Base-by-base conservation (phyloP, 2,113 vertebrate species). In the Corythornis cristatus region DNA sequence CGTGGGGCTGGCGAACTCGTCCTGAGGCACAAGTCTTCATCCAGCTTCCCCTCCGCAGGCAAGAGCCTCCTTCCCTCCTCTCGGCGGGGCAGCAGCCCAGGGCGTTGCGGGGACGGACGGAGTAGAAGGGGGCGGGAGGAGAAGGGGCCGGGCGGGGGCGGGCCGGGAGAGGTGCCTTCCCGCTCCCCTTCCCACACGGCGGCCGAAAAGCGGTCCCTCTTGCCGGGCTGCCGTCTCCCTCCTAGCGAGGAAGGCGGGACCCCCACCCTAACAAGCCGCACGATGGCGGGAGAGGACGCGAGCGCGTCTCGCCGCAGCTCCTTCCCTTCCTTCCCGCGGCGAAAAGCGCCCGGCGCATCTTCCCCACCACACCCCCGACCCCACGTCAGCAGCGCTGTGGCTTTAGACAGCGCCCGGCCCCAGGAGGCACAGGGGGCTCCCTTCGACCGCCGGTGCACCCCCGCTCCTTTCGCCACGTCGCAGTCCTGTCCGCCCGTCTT, bases 401-500 rank as follows among this genome's bases (percentile, higher is more conserved):
- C n/a, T 17, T 6, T 12, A 13, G 14, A 28, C 46, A 28, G 61
- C 40, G 5, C 33, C 11, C 10, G 11, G 31, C 23, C 5, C 0
- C 1, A 26, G 29, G 50, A 17, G 9, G 5, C 6, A 0, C 5
- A 8, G 3, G 26, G 13, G 3, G 7, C 8, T 43, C 0, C 14
- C 2, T 31, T 17, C 1, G 17, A 12, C 5, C 7, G 4, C 5
- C 11, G 5, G 15, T 12, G 43, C 18, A 0, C 25, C 26, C 15
- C 54, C 15, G 33, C 13, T 12, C 33, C 29, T 21, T 23, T 42
- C 42, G 2, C 56, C 53, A 3, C 14, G 28, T 11, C 8, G 8
- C 56, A 31, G 22, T 46, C 11, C 25, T 5, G 17, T 6, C 28
- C 22, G 11, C 28, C 17, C 6, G 8, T 35, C 21, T 22, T 20